Percentiles rank a stretch among this genome's conserved stretches.
phyloP scores from a whole-genome alignment of 2,113 vertebrate genomes.

The Bombycilla garrulus region DNA sequence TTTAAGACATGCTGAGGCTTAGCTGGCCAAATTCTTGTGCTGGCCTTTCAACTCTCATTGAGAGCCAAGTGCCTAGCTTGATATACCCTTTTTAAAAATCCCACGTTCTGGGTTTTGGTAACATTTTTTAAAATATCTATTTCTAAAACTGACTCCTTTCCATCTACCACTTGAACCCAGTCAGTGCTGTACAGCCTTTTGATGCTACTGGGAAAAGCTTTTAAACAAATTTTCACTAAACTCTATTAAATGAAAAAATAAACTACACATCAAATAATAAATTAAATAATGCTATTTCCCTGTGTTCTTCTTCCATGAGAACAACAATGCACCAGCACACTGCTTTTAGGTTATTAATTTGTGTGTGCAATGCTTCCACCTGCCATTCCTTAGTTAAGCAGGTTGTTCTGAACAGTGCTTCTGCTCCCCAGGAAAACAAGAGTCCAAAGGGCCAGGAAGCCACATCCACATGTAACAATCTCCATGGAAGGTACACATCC shows the following conservation, averaged over 20 bases:
- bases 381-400: background rate
- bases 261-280: background rate
- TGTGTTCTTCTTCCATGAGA: background rate
- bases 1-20: background rate
- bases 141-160: background rate
- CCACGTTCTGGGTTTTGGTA: background rate
- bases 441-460: background rate
- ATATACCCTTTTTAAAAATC: background rate
- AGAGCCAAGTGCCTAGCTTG: background rate
- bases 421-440: background rate
- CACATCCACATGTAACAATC: background rate
- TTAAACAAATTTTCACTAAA: background rate
- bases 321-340: background rate
- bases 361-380: background rate
- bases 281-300: background rate
- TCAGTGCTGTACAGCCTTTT: background rate
- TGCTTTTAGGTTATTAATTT: background rate
- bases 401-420: background rate
- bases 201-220: background rate
- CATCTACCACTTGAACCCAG: background rate
- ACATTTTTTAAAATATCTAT: background rate
- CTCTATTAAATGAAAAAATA: background rate
- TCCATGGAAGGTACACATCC: background rate
- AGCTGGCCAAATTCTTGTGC: background rate
- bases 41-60: background rate